Conservation (phyloP, 2,113 vertebrate species). For the Alces alces region DNA sequence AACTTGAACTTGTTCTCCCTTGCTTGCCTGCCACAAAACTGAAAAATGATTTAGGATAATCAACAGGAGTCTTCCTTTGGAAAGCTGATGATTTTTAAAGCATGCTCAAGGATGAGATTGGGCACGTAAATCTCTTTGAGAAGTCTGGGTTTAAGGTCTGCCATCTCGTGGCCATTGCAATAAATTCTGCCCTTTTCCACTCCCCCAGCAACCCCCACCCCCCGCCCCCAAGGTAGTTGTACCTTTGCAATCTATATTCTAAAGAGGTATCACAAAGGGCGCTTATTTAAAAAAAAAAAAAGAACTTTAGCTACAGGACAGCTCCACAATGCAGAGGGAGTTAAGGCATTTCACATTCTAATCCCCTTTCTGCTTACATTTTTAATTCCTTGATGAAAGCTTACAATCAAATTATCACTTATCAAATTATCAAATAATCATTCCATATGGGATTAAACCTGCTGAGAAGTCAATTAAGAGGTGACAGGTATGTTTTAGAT, state of each 20-base stretch:
- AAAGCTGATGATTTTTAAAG: not conserved
- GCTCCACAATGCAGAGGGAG: not conserved
- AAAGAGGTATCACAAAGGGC: not conserved
- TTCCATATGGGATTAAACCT: not conserved
- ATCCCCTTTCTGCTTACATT: not conserved
- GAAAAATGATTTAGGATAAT: not conserved
- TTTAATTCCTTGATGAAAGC: not conserved
- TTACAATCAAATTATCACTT: not conserved
- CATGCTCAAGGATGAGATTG: not conserved
- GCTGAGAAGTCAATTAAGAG: not conserved
- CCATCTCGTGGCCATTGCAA: slow-evolving; percentile 63
- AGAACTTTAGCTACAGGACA: not conserved
- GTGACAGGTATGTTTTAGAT: not conserved
- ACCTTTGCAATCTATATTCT: not conserved
- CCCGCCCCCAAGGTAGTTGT: not conserved
- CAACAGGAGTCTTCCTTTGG: not conserved
- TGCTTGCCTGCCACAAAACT: not conserved
- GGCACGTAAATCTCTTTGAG: not conserved
- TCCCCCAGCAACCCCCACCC: not conserved
- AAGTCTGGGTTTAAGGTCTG: slow-evolving; percentile 57
- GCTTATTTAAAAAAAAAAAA: not conserved
- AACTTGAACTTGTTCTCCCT: not conserved
- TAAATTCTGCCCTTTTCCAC: slow-evolving; percentile 35
- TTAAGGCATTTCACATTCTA: not conserved
- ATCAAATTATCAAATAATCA: not conserved